These are phyloP conservation scores for Lissonota sp. DNA, from an alignment of 2,888 invertebrate species.

Conservation along the genomic window DNA sequence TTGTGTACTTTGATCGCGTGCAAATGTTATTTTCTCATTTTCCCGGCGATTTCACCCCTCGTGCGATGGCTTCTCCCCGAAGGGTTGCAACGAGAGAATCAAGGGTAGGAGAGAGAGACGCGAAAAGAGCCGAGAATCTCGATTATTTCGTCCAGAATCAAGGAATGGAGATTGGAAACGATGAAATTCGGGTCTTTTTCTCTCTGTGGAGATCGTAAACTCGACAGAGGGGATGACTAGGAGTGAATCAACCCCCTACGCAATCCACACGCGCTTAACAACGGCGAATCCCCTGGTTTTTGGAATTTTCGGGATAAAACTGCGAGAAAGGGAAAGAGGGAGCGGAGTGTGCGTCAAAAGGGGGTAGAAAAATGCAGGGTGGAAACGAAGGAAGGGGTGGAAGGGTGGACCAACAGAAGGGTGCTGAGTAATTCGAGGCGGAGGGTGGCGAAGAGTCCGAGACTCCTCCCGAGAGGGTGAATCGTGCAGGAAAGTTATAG, in stretches of 20 bases:
- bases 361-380: slow-evolving; percentile 64
- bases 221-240: slow-evolving; percentile 44
- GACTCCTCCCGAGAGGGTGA: slow-evolving; percentile 55
- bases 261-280: slow-evolving; percentile 70
- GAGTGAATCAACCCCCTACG: slow-evolving; percentile 68
- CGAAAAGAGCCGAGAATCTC: neutral
- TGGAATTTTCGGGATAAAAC: slow-evolving; percentile 78
- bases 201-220: slow-evolving; percentile 36
- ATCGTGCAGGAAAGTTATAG: slow-evolving; percentile 32
- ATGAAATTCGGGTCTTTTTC: slow-evolving; percentile 32
- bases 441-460: slow-evolving; percentile 63
- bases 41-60: neutral
- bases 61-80: slow-evolving; percentile 1
- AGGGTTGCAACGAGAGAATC: slow-evolving; percentile 38
- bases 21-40: slow-evolving; percentile 32
- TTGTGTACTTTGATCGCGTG: too few species aligned
- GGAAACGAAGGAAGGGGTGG: slow-evolving; percentile 45
- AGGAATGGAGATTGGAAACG: slow-evolving; percentile 8
- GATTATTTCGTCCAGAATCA: slow-evolving; percentile 32
- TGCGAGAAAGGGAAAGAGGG: slow-evolving; percentile 21
- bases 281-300: slow-evolving; percentile 79
- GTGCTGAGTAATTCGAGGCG: slow-evolving; percentile 73
- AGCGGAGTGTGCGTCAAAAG: slow-evolving; percentile 47
- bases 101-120: slow-evolving; percentile 16
- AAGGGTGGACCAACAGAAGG: slow-evolving; percentile 37